A percentile compares a stretch with the other conserved stretches of the same genome.
These are phyloP conservation scores for Drosophila bocki DNA, from an alignment of 1,140 invertebrate genomes.

Conservation along the genomic window DNA sequence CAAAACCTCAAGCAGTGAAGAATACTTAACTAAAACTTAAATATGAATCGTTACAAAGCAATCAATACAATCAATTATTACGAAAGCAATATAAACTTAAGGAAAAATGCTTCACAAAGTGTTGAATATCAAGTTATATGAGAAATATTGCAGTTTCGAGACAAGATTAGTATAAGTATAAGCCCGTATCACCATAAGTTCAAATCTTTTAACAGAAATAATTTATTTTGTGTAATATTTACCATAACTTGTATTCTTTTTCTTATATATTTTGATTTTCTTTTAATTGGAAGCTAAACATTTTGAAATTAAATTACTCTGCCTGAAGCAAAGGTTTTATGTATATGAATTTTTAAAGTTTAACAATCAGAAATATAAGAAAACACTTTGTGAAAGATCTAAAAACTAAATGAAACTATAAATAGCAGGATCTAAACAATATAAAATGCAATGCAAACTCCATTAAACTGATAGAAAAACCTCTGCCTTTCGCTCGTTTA, in stretches of 20 bases:
- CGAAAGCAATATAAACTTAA: constrained; percentile 60
- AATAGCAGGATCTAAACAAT: constrained; percentile 5
- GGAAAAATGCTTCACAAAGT: constrained; percentile 66
- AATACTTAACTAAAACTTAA: constrained; percentile 23
- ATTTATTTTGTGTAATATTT: background rate
- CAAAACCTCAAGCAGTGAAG: constrained; percentile 25
- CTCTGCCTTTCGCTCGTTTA: constrained; percentile 71
- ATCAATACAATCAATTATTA: constrained; percentile 49
- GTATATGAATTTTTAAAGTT: background rate
- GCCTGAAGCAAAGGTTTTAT: background rate
- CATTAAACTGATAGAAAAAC: constrained; percentile 69
- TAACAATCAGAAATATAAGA: background rate
- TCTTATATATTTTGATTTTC: background rate
- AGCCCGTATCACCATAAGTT: constrained; percentile 39
- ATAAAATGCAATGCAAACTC: constrained; percentile 17
- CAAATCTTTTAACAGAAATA: constrained; percentile 14
- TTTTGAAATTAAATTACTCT: background rate
- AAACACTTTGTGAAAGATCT: constrained; percentile 62
- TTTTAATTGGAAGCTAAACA: background rate
- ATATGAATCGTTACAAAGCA: constrained; percentile 24
- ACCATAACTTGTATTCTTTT: background rate
- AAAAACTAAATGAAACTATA: background rate
- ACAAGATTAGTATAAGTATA: constrained; percentile 18
- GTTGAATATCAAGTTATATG: constrained; percentile 25
- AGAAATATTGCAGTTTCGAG: constrained; percentile 6